These are phyloP conservation scores for Drosophila parthenogenetica DNA, from an alignment of 2,888 invertebrate genomes.

Conservation along the genomic window DNA sequence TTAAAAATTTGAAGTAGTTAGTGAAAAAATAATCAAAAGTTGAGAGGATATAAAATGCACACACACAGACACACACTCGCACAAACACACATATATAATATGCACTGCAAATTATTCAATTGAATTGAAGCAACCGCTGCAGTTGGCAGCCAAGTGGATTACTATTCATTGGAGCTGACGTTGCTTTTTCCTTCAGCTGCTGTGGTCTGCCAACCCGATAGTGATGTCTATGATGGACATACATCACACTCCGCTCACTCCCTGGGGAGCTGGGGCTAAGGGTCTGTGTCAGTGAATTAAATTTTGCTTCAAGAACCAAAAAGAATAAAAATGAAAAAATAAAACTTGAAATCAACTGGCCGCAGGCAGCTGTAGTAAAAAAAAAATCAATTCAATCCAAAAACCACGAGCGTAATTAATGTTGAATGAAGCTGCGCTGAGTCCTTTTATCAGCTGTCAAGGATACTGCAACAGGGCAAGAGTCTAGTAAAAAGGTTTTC, in stretches of 20 bases:
- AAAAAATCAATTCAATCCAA: constrained; percentile 49
- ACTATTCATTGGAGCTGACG: constrained; percentile 44
- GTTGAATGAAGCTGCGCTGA: constrained; percentile 61
- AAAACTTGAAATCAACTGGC: constrained; percentile 37
- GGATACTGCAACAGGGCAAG: constrained; percentile 6
- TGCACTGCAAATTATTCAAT: constrained; percentile 70
- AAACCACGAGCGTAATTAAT: constrained; percentile 70
- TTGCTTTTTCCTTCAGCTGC: constrained; percentile 25
- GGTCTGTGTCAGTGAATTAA: constrained; percentile 67
- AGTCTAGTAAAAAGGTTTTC: constrained; percentile 15
- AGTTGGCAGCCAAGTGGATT: constrained; percentile 69
- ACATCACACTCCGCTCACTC: constrained; percentile 22
- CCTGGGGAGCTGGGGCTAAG: constrained; percentile 19
- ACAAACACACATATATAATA: constrained; percentile 16
- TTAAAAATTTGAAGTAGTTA: constrained; percentile 30
- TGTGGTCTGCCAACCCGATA: constrained; percentile 38
- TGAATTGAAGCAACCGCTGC: constrained; percentile 66
- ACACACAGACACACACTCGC: constrained; percentile 24
- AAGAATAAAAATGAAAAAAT: constrained; percentile 14
- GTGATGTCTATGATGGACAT: constrained; percentile 66
- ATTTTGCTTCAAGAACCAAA: constrained; percentile 34
- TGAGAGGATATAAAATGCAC: constrained; percentile 65
- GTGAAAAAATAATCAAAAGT: constrained; percentile 46
- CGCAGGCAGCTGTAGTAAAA: constrained; percentile 15
- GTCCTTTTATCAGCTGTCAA: constrained; percentile 54